Base-by-base conservation (phyloP, 2,797 vertebrate genomes). In the Threskiornis aethiopicus region DNA sequence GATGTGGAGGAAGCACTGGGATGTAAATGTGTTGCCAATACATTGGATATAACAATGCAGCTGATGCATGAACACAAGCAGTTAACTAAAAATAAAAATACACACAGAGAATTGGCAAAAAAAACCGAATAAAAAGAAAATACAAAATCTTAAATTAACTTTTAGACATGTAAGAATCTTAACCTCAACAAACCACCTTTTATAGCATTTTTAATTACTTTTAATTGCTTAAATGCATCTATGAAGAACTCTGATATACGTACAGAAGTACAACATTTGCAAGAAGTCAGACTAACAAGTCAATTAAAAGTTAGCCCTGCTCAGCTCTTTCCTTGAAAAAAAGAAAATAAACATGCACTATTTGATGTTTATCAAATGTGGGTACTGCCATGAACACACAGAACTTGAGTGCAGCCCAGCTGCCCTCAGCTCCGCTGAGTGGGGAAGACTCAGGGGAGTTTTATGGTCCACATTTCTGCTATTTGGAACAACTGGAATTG, bases 1-100 rank as follows among this genome's bases (percentile, higher is more conserved):
- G 99, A 97, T 99, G 99, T 52, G 99, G 98, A 90, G 99, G 99
- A 94, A 99, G 99, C 81, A 99, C 99, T 7, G 99, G 99, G 98
- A 99, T 99, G 98, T 99, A 99, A 97, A 99, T 99, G 97, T 99
- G 99, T 83, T 99, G 99, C 99, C 99, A 99, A 98, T 99, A 99
- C 99, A 99, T 99, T 55, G 99, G 99, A 96, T 99, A 99, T n/a
- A 99, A 98, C 98, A 99, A 98, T 95, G 99, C 98, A 54, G 99
- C 99, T 46, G 99, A 99, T 22, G 99, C 99, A 47, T 99, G 99
- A 96, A 99, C 98, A 97, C 99, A 99, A 94, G 99, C 99, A 35
- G 99, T 99, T 98, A 99, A 99, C 99, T 99, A 87, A 81, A 98
- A 97, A 96, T 37, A 90, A 96, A 95, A 95, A 94, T 5, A 96